These are phyloP conservation scores for Steinernema feltiae DNA, from an alignment of 1,140 invertebrate species.

Conservation along the genomic window DNA sequence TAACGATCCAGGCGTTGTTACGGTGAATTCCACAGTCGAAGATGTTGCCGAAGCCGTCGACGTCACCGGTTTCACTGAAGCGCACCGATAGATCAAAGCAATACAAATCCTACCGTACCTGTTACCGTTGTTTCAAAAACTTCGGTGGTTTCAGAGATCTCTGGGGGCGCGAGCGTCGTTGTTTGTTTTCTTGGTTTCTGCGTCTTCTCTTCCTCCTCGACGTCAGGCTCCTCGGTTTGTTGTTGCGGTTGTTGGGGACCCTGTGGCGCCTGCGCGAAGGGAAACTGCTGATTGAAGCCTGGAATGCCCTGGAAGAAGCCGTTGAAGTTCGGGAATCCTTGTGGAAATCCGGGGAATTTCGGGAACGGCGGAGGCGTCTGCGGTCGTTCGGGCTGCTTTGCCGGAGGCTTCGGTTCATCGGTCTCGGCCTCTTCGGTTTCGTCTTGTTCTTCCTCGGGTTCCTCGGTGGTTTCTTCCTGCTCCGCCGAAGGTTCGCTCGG, in stretches of 20 bases:
- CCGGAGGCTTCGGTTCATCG: background rate
- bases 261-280: background rate
- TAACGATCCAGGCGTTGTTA: background rate
- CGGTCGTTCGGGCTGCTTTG: background rate
- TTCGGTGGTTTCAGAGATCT: too few relatives aligned
- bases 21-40: background rate
- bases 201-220: background rate
- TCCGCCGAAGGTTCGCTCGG: background rate
- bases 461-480: background rate
- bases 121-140: too few relatives aligned
- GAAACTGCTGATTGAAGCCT: background rate
- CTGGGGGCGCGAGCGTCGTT: background rate
- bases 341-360: background rate
- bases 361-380: constrained; percentile 2
- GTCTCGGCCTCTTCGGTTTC: background rate
- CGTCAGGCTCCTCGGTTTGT: background rate
- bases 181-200: background rate
- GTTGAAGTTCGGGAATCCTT: constrained; percentile 9
- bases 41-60: too few relatives aligned
- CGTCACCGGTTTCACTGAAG: too few relatives aligned
- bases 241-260: background rate
- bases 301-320: constrained; percentile 3
- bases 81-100: too few relatives aligned
- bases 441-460: background rate
- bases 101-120: too few relatives aligned